Percentiles rank a stretch among this genome's conserved stretches.
Evolutionary conservation across 2,888 invertebrate genomes (phyloP).

Genomic region (Brachyptera putata): DNA sequence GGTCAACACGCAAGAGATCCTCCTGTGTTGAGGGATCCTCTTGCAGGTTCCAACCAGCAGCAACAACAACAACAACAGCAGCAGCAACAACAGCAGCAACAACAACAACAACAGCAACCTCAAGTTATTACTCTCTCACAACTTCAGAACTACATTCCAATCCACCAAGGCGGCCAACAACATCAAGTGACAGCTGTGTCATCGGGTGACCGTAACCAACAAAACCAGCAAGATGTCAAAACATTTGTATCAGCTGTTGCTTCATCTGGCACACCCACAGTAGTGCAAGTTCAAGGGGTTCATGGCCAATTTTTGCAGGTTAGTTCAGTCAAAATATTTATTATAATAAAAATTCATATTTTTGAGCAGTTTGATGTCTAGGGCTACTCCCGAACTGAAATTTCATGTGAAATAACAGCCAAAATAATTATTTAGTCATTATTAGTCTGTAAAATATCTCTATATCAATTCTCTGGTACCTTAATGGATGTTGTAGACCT

Average conservation of each 20-base stretch:
- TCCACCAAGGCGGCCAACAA: slow-evolving; percentile 28
- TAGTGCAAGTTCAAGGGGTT: slow-evolving; percentile 49
- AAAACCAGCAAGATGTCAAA: slow-evolving; percentile 12
- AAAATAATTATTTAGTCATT: too few species aligned
- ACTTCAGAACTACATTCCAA: slow-evolving; percentile 48
- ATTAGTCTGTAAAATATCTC: too few species aligned
- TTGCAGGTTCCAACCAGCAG: slow-evolving; percentile 14
- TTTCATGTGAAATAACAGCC: too few species aligned
- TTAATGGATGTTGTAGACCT: too few species aligned
- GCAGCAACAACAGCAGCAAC: slow-evolving; percentile 43
- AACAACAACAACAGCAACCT: slow-evolving; percentile 30
- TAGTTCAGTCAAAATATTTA: too few species aligned
- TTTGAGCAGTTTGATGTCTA: too few species aligned
- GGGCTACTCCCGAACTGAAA: too few species aligned
- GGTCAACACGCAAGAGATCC: slow-evolving; percentile 17
- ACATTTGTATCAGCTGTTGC: slow-evolving; percentile 12
- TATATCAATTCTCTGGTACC: too few species aligned
- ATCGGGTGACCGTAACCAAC: background rate
- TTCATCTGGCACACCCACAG: slow-evolving; percentile 36
- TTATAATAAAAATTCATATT: too few species aligned
- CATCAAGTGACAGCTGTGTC: too few species aligned
- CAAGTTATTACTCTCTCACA: slow-evolving; percentile 50
- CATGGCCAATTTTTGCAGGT: slow-evolving; percentile 53
- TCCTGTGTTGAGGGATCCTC: slow-evolving; percentile 5
- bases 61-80: slow-evolving; percentile 28